Conservation (phyloP, 2,888 invertebrate species). For the Napeogenes sylphis region DNA sequence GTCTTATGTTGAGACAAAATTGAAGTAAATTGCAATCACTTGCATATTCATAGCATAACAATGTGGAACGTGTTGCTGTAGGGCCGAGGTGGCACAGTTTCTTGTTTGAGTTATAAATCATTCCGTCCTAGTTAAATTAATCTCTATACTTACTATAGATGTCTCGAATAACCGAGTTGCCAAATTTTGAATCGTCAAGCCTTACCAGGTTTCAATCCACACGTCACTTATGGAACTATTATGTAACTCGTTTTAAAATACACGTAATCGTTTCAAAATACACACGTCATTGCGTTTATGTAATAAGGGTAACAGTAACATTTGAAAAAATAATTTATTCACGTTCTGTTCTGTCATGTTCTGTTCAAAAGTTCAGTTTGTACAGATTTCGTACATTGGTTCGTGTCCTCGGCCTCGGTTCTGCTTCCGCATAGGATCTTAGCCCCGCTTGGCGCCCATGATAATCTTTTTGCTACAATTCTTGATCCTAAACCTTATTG, state of each 20-base stretch:
- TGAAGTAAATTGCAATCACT: constrained; percentile 31
- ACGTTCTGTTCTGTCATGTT: constrained; percentile 4
- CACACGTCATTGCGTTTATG: constrained; percentile 25
- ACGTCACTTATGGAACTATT: too few species aligned
- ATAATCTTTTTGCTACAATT: constrained; percentile 67
- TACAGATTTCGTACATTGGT: constrained; percentile 64
- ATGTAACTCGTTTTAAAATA: constrained; percentile 16
- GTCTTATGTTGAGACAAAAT: constrained; percentile 29
- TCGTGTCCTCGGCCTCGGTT: constrained; percentile 72
- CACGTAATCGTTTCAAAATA: constrained; percentile 53
- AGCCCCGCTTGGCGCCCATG: constrained; percentile 71
- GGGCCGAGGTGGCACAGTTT: constrained; percentile 73
- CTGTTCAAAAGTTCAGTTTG: constrained; percentile 43
- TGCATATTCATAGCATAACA: constrained; percentile 68
- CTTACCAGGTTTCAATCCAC: too few species aligned
- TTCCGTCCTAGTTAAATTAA: constrained; percentile 71
- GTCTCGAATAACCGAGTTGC: constrained; percentile 59
- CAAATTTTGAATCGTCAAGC: constrained; percentile 38
- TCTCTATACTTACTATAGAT: constrained; percentile 56
- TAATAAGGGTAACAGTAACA: too few species aligned
- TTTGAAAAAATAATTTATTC: too few species aligned
- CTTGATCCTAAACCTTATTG: constrained; percentile 70
- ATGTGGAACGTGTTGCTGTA: constrained; percentile 62
- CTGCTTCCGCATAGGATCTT: constrained; percentile 71
- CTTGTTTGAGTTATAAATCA: constrained; percentile 71